Percentiles rank a stretch among this genome's conserved stretches.
phyloP scores from a whole-genome alignment of 2,888 invertebrate genomes.

The Reticulitermes lucifugus region DNA sequence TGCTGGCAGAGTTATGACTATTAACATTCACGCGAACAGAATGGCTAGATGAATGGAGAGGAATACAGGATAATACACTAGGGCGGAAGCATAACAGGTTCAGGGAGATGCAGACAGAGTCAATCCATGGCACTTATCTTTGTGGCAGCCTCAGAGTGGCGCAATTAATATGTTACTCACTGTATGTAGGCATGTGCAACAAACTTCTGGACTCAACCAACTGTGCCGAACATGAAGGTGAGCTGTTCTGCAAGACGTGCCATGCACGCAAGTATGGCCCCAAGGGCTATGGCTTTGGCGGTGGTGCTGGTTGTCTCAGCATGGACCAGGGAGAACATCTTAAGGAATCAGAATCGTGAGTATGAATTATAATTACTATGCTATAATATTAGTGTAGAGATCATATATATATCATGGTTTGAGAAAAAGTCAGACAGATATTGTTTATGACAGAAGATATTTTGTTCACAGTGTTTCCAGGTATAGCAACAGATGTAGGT shows the following conservation, averaged over 20 bases:
- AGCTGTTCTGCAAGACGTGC: slow-evolving; percentile 97
- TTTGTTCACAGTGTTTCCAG: too few species aligned
- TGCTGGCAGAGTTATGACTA: too few species aligned
- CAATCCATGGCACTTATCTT: too few species aligned
- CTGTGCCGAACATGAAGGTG: slow-evolving; percentile 96
- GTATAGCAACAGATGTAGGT: too few species aligned
- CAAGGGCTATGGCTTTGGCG: slow-evolving; percentile 98
- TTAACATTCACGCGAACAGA: too few species aligned
- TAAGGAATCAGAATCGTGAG: slow-evolving; percentile 80
- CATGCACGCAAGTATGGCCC: slow-evolving; percentile 98
- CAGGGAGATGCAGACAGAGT: too few species aligned
- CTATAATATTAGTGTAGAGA: background rate
- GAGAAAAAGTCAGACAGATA: background rate
- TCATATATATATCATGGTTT: too few species aligned
- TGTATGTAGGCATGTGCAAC: slow-evolving; percentile 87
- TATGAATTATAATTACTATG: slow-evolving; percentile 59
- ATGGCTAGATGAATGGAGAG: too few species aligned
- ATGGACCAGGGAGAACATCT: slow-evolving; percentile 93
- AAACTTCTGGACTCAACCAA: slow-evolving; percentile 99
- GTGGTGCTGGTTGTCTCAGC: slow-evolving; percentile 96
- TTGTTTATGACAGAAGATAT: background rate
- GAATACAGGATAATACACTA: too few species aligned
- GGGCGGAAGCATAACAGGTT: too few species aligned
- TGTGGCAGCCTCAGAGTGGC: too few species aligned
- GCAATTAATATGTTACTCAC: background rate